phyloP scores from a whole-genome alignment of 2,113 vertebrate species.

The Phrynosoma platyrhinos region DNA sequence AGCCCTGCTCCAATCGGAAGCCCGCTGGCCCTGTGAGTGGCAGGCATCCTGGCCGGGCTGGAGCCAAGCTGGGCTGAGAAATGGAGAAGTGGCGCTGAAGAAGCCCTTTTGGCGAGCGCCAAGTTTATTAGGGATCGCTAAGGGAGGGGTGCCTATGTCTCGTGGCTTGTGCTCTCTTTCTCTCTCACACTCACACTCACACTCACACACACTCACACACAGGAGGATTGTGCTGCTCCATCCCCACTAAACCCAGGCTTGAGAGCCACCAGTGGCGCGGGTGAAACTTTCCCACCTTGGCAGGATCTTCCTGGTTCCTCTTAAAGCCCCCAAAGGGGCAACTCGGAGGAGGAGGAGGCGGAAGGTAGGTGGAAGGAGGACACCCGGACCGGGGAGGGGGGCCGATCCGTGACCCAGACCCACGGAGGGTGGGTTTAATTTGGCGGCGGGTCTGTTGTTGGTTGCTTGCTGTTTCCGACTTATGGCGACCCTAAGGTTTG shows the following conservation, averaged over 20 bases:
- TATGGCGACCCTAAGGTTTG: too few species aligned
- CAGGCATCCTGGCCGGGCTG: constrained; percentile 66
- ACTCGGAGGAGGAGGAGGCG: constrained; percentile 48
- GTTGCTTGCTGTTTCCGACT: too few species aligned
- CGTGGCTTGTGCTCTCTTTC: too few species aligned
- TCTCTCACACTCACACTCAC: neutral
- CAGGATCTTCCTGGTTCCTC: constrained; percentile 52
- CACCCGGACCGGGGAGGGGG: neutral
- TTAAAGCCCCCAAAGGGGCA: constrained; percentile 43
- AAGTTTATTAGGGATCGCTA: constrained; percentile 72
- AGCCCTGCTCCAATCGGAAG: constrained; percentile 66
- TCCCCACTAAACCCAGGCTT: constrained; percentile 41
- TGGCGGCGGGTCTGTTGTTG: too few species aligned
- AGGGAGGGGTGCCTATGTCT: too few species aligned
- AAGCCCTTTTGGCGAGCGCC: constrained; percentile 70
- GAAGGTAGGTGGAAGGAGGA: constrained; percentile 72
- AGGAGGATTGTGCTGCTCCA: constrained; percentile 53
- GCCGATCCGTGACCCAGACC: too few species aligned
- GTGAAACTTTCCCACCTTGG: constrained; percentile 41
- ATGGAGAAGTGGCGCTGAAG: constrained; percentile 76
- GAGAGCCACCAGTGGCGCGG: constrained; percentile 29
- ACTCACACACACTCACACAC: constrained; percentile 51
- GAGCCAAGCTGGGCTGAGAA: constrained; percentile 52
- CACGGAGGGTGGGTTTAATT: too few species aligned
- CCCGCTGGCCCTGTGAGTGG: constrained; percentile 64